These are phyloP conservation scores for Centropyge bicolor DNA, from an alignment of 2,797 vertebrate species.

Conservation along the genomic window DNA sequence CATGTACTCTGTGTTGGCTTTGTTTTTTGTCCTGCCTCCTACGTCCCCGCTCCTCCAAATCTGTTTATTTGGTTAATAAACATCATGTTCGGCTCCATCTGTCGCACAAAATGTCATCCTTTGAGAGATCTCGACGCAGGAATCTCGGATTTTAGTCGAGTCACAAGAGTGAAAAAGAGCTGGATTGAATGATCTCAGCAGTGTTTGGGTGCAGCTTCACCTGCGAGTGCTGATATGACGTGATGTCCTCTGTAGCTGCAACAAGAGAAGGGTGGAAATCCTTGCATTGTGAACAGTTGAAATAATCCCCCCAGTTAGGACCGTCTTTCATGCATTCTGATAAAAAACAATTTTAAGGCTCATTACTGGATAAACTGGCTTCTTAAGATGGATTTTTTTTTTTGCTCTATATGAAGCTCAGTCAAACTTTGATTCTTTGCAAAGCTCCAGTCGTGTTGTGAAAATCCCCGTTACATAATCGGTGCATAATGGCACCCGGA, in stretches of 20 bases:
- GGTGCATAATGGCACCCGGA: constrained; percentile 16
- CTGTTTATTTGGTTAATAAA: constrained; percentile 43
- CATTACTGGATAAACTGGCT: constrained; percentile 24
- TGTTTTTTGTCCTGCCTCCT: constrained; percentile 36
- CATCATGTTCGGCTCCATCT: constrained; percentile 46
- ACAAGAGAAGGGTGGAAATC: not conserved
- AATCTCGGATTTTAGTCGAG: not conserved
- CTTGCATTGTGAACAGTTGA: constrained; percentile 13
- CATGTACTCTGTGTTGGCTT: constrained; percentile 34
- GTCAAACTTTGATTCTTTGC: constrained; percentile 23
- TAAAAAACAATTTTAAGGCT: not conserved
- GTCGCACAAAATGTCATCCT: constrained; percentile 31
- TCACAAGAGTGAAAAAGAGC: not conserved
- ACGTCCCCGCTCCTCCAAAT: constrained; percentile 30
- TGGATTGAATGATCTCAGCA: constrained; percentile 1
- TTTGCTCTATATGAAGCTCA: constrained; percentile 31
- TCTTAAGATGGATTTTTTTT: constrained; percentile 10
- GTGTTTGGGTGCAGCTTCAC: constrained; percentile 7
- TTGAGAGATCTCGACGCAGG: not conserved
- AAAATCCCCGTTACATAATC: constrained; percentile 50
- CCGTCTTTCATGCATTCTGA: not conserved
- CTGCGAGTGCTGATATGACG: not conserved
- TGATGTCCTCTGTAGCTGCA: not conserved
- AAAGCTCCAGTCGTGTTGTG: constrained; percentile 21
- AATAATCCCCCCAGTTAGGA: not conserved